A percentile compares a stretch with the other conserved stretches of the same genome.
Conservation (phyloP, 2,888 invertebrate genomes). For the Eupithecia inturbata region DNA sequence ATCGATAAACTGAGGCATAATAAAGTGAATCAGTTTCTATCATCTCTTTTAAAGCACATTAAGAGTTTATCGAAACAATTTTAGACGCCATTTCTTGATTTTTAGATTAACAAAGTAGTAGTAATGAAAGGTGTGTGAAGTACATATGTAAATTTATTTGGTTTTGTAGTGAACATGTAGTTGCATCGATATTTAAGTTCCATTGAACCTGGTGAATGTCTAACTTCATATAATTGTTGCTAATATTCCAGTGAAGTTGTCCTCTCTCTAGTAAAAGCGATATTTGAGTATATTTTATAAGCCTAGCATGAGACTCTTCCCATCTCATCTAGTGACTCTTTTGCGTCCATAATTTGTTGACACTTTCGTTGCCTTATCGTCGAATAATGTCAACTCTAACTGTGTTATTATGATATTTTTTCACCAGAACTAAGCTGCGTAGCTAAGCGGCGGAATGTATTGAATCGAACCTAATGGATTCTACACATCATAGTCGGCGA, state of each 20-base stretch:
- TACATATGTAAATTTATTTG: slow-evolving; percentile 20
- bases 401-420: too few relatives aligned
- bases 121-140: slow-evolving; percentile 29
- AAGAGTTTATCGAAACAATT: neutral
- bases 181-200: slow-evolving; percentile 10
- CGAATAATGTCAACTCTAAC: too few relatives aligned
- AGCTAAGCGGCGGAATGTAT: neutral
- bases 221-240: neutral
- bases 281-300: neutral
- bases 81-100: slow-evolving; percentile 22
- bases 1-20: neutral
- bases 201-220: slow-evolving; percentile 19
- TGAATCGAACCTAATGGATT: neutral
- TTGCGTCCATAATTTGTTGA: neutral
- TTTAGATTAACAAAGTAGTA: slow-evolving; percentile 39
- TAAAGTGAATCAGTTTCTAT: neutral
- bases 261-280: neutral
- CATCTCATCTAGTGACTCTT: neutral
- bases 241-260: neutral
- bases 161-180: slow-evolving; percentile 18
- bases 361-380: too few relatives aligned
- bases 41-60: neutral
- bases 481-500: neutral
- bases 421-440: too few relatives aligned
- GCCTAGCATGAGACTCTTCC: neutral